A percentile compares a stretch with the other conserved stretches of the same genome.
Conservation (phyloP, 2,113 vertebrate species). For the Acinonyx jubatus region DNA sequence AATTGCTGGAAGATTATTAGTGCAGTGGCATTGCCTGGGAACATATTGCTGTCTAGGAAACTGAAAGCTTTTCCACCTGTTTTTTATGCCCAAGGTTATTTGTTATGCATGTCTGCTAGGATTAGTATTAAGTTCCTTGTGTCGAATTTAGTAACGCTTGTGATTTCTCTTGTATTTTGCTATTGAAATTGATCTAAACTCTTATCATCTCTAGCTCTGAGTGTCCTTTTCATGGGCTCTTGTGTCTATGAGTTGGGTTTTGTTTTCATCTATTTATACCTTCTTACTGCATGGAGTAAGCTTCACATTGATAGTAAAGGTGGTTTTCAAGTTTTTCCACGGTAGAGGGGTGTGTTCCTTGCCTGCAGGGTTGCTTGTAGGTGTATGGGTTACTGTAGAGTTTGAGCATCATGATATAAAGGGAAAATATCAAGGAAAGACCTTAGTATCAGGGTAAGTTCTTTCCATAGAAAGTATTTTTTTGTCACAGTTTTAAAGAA, state of each 20-base stretch:
- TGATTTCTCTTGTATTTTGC: slow-evolving; percentile 77
- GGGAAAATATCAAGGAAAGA: not conserved
- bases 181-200: slow-evolving; percentile 68
- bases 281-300: not conserved
- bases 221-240: not conserved
- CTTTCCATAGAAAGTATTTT: not conserved
- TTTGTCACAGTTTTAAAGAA: not conserved
- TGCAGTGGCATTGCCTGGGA: not conserved
- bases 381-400: not conserved
- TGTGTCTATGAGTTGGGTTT: not conserved
- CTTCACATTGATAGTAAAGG: not conserved
- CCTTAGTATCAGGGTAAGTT: not conserved
- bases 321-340: not conserved
- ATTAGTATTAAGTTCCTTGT: slow-evolving; percentile 78
- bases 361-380: not conserved
- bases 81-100: slow-evolving; percentile 47
- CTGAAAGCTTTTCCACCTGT: not conserved
- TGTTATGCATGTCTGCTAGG: slow-evolving; percentile 67
- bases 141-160: slow-evolving; percentile 74
- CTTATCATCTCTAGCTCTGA: slow-evolving; percentile 75
- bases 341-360: not conserved
- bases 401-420: too few species aligned
- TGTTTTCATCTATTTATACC: not conserved
- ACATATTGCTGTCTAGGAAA: slow-evolving; percentile 59
- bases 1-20: slow-evolving; percentile 46